Conservation (phyloP, 1,140 invertebrate genomes). For the Reticulitermes speratus region DNA sequence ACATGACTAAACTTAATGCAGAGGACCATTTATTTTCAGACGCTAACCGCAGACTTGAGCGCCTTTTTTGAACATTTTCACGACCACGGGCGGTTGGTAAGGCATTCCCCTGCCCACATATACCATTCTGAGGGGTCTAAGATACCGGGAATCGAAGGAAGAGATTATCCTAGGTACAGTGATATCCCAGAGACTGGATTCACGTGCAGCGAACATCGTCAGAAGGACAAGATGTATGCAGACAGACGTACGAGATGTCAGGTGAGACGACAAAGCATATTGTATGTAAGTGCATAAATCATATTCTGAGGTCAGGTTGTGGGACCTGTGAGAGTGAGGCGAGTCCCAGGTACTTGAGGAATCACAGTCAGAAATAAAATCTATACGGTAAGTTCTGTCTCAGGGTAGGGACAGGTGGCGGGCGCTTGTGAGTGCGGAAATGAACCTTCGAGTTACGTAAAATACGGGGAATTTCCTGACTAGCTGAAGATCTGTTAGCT, state of each 20-base stretch:
- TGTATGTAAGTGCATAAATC: too few species aligned
- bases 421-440: too few species aligned
- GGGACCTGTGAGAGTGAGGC: too few species aligned
- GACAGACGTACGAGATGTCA: slow-evolving; percentile 45
- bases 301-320: too few species aligned
- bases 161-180: slow-evolving; percentile 44
- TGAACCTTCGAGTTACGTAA: too few species aligned
- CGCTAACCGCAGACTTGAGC: slow-evolving; percentile 41
- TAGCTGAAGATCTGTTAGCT: too few species aligned
- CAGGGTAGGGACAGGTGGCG: too few species aligned
- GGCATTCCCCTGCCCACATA: background rate
- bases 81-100: slow-evolving; percentile 28
- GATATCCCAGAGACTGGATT: slow-evolving; percentile 44
- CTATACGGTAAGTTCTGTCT: too few species aligned
- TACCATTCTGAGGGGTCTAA: background rate
- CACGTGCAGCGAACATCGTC: slow-evolving; percentile 41
- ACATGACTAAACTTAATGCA: too few species aligned
- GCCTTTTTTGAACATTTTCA: slow-evolving; percentile 42
- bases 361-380: too few species aligned
- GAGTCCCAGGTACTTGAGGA: too few species aligned
- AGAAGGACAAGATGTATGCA: slow-evolving; percentile 42
- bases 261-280: slow-evolving; percentile 19
- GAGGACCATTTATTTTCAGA: slow-evolving; percentile 15
- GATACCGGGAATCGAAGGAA: slow-evolving; percentile 32
- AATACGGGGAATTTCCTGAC: too few species aligned